Base-by-base conservation (phyloP, 1,140 invertebrate species). In the Plectrocnemia conspersa region DNA sequence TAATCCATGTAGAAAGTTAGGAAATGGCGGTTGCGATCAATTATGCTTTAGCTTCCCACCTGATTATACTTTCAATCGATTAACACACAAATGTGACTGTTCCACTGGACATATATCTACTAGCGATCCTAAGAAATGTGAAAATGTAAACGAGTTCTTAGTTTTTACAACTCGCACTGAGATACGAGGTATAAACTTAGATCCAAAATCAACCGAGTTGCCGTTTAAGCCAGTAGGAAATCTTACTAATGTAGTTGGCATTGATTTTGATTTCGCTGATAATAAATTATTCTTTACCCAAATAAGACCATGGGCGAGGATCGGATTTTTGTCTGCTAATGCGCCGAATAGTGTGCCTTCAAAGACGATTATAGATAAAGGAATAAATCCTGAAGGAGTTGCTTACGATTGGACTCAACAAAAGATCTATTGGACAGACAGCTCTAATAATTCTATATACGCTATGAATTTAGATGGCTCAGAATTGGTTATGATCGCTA, bases 371-470 rank as follows among this genome's bases (percentile, higher is more conserved):
- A 79, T 91, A 10, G 85, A 73, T 48, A 86, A 87, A 66, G 85
- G 88, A 15, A 92, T 93, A 47, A 94, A 93, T 72, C 92, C 92
- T 0, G 93, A 98, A 71, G 94, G 94, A 3, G 91, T 98, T 56
- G 91, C 93, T 0, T 96, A 94, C 65, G 94, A 98, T 65, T 98
- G 94, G 94, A 94, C 93, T 0, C 89, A 92, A 58, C 89, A 92
- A 64, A 97, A 96, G 70, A 84, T 98, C 22, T 98, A 97, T 67
- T 98, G 93, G 93, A 94, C 94, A 0, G 95, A 98, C 63, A 93
- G 87, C 33, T 89, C 86, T 0, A 97, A 95, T 64, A 91, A 90
- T 57, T 92, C 88, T 21, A 95, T 97, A 40, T 97, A 95, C 64
- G 91, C 93, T 0, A 94, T 97, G 85, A 93, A 98, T 66, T 74